Percentiles rank a stretch among this genome's conserved stretches.
Evolutionary conservation across 2,888 invertebrate species (phyloP).

Genomic region (Polia nebulosa): DNA sequence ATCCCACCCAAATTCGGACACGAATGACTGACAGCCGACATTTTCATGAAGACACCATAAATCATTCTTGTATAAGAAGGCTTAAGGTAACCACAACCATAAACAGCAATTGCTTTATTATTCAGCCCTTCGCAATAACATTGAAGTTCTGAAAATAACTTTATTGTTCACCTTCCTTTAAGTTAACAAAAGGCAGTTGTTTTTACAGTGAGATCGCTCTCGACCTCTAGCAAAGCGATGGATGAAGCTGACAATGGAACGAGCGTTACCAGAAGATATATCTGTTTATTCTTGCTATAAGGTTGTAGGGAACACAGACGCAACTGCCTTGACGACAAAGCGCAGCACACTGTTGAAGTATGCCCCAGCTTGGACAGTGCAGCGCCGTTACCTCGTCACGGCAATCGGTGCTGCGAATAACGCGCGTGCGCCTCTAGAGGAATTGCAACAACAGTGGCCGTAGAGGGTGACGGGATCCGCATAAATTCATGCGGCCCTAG

Average conservation of each 20-base stretch:
- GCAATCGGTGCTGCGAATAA: too few relatives aligned
- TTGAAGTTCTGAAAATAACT: slow-evolving; percentile 54
- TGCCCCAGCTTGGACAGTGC: too few relatives aligned
- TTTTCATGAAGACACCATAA: slow-evolving; percentile 51
- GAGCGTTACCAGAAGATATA: not conserved
- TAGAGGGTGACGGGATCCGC: too few relatives aligned
- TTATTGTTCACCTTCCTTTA: slow-evolving; percentile 44
- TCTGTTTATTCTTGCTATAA: not conserved
- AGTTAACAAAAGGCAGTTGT: slow-evolving; percentile 32
- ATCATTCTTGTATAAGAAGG: slow-evolving; percentile 47
- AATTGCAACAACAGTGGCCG: too few relatives aligned
- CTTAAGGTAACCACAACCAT: slow-evolving; percentile 38
- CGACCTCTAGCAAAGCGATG: not conserved
- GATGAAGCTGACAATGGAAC: not conserved
- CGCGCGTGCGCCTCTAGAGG: too few relatives aligned
- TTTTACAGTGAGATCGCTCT: not conserved
- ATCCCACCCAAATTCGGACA: slow-evolving; percentile 55
- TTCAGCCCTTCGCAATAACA: slow-evolving; percentile 33
- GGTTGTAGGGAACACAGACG: not conserved
- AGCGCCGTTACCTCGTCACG: too few relatives aligned
- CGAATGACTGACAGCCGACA: slow-evolving; percentile 32
- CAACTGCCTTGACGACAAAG: too few relatives aligned
- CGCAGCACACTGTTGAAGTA: too few relatives aligned
- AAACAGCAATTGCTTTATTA: slow-evolving; percentile 40
- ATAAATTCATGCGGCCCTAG: too few relatives aligned